A percentile compares a stretch with the other conserved stretches of the same genome.
Evolutionary conservation across 1,140 invertebrate species (phyloP).

Genomic region (Rhyzopertha dominica): DNA sequence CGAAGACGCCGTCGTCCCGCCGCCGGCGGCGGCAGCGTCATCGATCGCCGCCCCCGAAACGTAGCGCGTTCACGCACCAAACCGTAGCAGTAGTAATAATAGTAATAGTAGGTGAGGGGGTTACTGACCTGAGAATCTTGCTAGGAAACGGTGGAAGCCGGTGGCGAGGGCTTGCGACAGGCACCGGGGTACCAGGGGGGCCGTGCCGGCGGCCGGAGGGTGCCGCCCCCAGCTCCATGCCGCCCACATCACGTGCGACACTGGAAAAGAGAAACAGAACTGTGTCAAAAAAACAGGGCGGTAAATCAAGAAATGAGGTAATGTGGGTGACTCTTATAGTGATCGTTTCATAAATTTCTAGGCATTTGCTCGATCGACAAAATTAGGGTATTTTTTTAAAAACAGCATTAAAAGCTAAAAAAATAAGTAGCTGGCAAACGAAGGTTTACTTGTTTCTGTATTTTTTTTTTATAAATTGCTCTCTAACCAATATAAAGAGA

Average conservation of each 20-base stretch:
- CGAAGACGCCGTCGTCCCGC: too few species aligned
- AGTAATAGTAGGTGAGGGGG: slow-evolving; percentile 15
- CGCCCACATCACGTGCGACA: slow-evolving; percentile 45
- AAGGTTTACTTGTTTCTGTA: too few species aligned
- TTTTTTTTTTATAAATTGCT: too few species aligned
- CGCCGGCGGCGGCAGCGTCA: neutral
- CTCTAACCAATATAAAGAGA: too few species aligned
- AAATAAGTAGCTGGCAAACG: too few species aligned
- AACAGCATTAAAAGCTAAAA: too few species aligned
- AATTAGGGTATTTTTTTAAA: too few species aligned
- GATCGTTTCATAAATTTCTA: too few species aligned
- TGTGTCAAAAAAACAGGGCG: too few species aligned
- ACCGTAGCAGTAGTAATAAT: slow-evolving; percentile 10
- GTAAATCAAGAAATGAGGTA: too few species aligned
- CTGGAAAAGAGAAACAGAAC: slow-evolving; percentile 34
- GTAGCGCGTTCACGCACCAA: slow-evolving; percentile 8
- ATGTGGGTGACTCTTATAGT: too few species aligned
- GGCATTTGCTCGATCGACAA: too few species aligned
- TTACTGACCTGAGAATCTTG: slow-evolving; percentile 46
- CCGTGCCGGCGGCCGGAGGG: slow-evolving; percentile 29
- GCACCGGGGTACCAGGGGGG: slow-evolving; percentile 35
- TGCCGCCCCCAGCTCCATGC: slow-evolving; percentile 35
- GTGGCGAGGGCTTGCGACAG: slow-evolving; percentile 42
- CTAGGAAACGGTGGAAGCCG: slow-evolving; percentile 44
- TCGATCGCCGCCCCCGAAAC: neutral